Base-by-base conservation (phyloP, 2,113 vertebrate genomes). In the Macrotus californicus region DNA sequence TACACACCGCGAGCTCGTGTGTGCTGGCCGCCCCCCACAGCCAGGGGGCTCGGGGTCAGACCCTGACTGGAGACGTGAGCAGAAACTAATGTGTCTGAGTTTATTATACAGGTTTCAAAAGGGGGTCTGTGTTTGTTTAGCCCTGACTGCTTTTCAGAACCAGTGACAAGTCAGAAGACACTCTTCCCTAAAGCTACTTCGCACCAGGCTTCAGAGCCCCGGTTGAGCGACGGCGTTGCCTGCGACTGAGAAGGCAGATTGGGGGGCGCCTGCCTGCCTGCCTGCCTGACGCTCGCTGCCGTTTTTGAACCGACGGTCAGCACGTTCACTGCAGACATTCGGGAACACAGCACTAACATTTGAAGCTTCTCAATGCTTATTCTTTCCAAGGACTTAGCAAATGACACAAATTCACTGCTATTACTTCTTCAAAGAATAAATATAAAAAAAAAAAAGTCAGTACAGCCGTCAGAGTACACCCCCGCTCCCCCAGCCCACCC, bases 21-120 rank as follows among this genome's bases (percentile, higher is more conserved):
- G 97, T 97, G 92, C 92, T 87, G 94, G 97, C 96, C 96, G 94
- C 97, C 95, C 96, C 97, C 97, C 96, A 95, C 93, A 91, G 96
- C 87, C 87, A 52, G 46, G 90, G 97, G 97, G 97, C 90, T 87
- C 97, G 87, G 46, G 93, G 98, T 98, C 97, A 98, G 90, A 96
- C 92, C 83, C 87, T 96, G 97, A n/a, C 16, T 66, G 89, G 59
- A 98, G 89, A 95, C 93, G 73, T 94, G 91, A 96, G 94, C 76
- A 81, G 95, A 98, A 97, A 98, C 93, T 89, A 98, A 97, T 80
- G 76, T 89, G 92, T 87, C 91, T 95, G 89, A 95, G 94, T 97
- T 97, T 95, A 96, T 24, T 64, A 95, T 24, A 96, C 9, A 93
- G 87, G 85, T 93, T 98, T 94, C 89, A 77, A 93, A 96, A 93